Conservation (phyloP, 2,888 invertebrate species). For the Linnaemya tessellans region DNA sequence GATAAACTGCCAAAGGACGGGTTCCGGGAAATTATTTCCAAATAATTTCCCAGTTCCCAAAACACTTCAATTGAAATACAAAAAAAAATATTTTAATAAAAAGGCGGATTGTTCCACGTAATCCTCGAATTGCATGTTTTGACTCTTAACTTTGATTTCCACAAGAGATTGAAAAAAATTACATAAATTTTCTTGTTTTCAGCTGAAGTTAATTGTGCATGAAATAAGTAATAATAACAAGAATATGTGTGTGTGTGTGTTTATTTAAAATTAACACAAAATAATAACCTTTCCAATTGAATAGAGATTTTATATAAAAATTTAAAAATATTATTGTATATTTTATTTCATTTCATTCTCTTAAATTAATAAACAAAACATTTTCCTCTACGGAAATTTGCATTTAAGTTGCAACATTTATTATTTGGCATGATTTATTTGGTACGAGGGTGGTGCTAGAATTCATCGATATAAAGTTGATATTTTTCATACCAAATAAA, state of each 20-base stretch:
- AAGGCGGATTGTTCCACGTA: background rate
- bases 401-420: background rate
- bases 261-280: background rate
- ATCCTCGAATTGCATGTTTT: background rate
- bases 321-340: background rate
- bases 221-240: background rate
- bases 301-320: background rate
- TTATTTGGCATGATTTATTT: background rate
- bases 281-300: conserved; percentile 4
- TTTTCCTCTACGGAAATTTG: background rate
- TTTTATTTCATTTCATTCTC: background rate
- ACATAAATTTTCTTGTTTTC: background rate
- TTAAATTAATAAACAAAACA: background rate
- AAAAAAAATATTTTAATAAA: no score
- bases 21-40: no score
- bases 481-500: no score
- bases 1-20: no score
- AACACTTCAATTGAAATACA: no score
- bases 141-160: background rate
- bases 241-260: background rate
- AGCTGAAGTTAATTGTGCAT: background rate
- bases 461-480: background rate
- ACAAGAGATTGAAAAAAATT: background rate
- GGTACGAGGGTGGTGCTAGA: background rate
- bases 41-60: no score